Percentiles rank a stretch among this genome's conserved stretches.
Conservation (phyloP, 2,888 invertebrate genomes). For the Agrochola lota region DNA sequence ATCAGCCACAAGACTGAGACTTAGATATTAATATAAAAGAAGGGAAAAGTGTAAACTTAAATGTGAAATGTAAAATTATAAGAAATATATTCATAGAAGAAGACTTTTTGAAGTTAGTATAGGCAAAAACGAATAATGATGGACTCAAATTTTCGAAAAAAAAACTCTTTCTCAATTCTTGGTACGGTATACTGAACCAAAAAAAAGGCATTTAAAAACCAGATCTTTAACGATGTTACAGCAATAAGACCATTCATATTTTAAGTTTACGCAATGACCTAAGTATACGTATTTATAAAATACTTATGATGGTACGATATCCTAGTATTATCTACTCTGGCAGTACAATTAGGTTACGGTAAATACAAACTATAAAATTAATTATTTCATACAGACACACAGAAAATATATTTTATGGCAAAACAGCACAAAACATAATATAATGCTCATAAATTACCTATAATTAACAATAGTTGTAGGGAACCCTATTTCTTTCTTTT, state of each 20-base stretch:
- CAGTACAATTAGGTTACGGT: slow-evolving; percentile 52
- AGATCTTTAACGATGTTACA: background rate
- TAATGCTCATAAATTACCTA: slow-evolving; percentile 72
- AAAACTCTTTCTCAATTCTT: background rate
- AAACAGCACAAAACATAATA: slow-evolving; percentile 66
- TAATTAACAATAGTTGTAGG: slow-evolving; percentile 67
- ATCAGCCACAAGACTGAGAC: slow-evolving; percentile 29
- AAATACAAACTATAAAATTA: slow-evolving; percentile 49
- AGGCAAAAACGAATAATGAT: background rate
- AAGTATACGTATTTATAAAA: slow-evolving; percentile 43
- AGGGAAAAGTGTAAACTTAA: slow-evolving; percentile 51
- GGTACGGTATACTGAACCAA: background rate
- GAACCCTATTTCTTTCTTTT: slow-evolving; percentile 41
- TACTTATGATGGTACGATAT: slow-evolving; percentile 50
- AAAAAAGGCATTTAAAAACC: slow-evolving; percentile 4
- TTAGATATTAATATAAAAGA: slow-evolving; percentile 38
- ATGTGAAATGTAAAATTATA: slow-evolving; percentile 8
- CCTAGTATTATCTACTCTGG: slow-evolving; percentile 42
- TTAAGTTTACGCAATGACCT: slow-evolving; percentile 47
- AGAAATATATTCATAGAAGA: background rate
- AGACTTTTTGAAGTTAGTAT: background rate
- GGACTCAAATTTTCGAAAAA: background rate
- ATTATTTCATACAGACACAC: slow-evolving; percentile 57
- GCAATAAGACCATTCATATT: slow-evolving; percentile 18
- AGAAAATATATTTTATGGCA: slow-evolving; percentile 60